Base-by-base conservation (phyloP, 2,113 vertebrate genomes). In the Empidonax alnorum region DNA sequence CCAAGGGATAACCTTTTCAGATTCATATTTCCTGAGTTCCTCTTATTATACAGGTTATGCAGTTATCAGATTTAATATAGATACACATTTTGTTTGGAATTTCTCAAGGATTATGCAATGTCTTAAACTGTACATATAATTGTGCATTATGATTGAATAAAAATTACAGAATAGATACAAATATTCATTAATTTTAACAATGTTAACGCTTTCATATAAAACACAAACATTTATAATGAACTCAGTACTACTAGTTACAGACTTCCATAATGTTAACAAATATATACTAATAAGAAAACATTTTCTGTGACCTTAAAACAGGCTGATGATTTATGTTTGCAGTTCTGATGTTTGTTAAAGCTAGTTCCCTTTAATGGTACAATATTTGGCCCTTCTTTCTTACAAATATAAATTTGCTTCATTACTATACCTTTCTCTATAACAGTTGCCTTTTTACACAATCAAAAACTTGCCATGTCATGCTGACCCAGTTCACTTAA, bases 201-300 rank as follows among this genome's bases (percentile, higher is more conserved):
- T 10, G 3, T 41, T 53, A 53, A 31, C 6, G 23, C 4, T 42
- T 63, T 62, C 7, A 52, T n/a, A 52, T 2, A 76, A 68, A 59
- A 6, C 6, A 27, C 2, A 8, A 53, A 76, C 18, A 39, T 27
- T 53, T 66, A 17, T 12, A 50, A 27, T 13, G 6, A 65, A 58
- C 5, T 58, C 31, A 14, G 10, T 46, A 27, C 6, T 93, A 90
- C 28, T 82, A 65, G 16, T 33, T 68, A 66, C 15, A 88, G 37
- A 42, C 65, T 73, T 77, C 11, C 3, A 5, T 56, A 9, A n/a
- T 20, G 1, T 59, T 47, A 18, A 77, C n/a, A 83, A 53, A 58
- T 30, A 17, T 6, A 50, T 27, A 19, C 1, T 28, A 58, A 37
- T 23, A n/a, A 31, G 13, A 76, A 85, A 83, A 58, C 0, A 0